Percentiles rank a stretch among this genome's conserved stretches.
Evolutionary conservation across 2,888 invertebrate genomes (phyloP).

Genomic region (Spodoptera littoralis): DNA sequence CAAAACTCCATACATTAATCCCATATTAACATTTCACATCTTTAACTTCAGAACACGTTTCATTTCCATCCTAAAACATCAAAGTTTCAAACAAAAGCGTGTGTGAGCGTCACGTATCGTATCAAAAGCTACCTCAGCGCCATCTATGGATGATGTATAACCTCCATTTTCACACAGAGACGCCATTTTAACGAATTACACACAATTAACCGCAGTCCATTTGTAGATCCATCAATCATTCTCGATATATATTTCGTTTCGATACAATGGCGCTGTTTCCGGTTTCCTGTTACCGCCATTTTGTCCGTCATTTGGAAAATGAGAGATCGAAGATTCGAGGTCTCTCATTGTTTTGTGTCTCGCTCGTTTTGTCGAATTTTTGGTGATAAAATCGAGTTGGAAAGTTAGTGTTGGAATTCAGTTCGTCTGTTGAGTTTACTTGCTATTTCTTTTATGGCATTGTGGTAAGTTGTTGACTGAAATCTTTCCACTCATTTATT

Average conservation of each 20-base stretch:
- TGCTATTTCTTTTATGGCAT: too few species aligned
- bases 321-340: conserved; percentile 39
- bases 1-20: too few species aligned
- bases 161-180: conserved; percentile 42
- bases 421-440: too few species aligned
- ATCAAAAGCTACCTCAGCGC: background rate
- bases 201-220: conserved; percentile 51
- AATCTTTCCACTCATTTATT: too few species aligned
- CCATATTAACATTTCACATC: too few species aligned
- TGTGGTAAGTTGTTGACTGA: too few species aligned
- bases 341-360: too few species aligned
- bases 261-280: conserved; percentile 45
- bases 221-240: conserved; percentile 52
- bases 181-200: conserved; percentile 51
- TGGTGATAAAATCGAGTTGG: background rate
- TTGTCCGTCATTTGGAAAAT: conserved; percentile 47
- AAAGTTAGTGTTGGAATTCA: conserved; percentile 22
- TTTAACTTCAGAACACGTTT: too few species aligned
- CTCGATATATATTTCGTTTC: conserved; percentile 41
- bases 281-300: conserved; percentile 38
- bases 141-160: conserved; percentile 26
- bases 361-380: conserved; percentile 26
- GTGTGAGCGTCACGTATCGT: too few species aligned
- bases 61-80: too few species aligned
- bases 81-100: too few species aligned